Conservation (phyloP, 2,888 invertebrate species). For the Pristionchus japonicus region DNA sequence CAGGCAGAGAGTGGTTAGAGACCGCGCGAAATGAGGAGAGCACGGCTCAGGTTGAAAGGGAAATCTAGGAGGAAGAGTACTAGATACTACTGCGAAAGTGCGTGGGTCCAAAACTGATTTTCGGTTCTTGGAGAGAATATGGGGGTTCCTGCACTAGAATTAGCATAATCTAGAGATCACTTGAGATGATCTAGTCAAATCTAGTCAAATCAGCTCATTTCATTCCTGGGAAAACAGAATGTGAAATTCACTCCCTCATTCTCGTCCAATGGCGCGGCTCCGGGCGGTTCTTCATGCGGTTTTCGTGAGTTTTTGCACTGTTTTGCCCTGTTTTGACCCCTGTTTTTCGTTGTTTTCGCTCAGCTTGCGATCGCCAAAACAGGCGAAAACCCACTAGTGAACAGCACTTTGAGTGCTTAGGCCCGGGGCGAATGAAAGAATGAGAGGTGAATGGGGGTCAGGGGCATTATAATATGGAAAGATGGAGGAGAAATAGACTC, state of each 20-base stretch:
- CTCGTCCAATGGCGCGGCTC: background rate
- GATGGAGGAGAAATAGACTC: conserved; percentile 8
- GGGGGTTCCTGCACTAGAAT: too few relatives aligned
- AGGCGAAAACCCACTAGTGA: background rate
- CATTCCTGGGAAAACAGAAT: background rate
- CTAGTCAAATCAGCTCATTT: background rate
- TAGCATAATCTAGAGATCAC: background rate
- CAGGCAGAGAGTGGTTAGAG: background rate
- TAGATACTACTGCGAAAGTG: background rate
- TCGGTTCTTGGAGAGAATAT: background rate
- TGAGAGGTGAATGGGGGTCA: background rate
- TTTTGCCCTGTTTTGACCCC: background rate
- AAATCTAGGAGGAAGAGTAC: background rate
- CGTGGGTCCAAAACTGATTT: background rate
- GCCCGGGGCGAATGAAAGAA: background rate
- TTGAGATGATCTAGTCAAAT: background rate
- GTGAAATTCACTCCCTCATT: background rate
- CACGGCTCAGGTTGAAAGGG: background rate
- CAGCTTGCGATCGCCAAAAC: background rate
- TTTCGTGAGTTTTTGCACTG: conserved; percentile 12
- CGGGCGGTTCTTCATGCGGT: background rate
- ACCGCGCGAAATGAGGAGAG: background rate
- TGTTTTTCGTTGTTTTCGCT: background rate
- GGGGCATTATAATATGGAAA: conserved; percentile 16
- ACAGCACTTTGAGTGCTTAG: conserved; percentile 14